Percentiles rank a stretch among this genome's conserved stretches.
phyloP scores from a whole-genome alignment of 2,797 vertebrate species.

The Gambelia wislizenii region DNA sequence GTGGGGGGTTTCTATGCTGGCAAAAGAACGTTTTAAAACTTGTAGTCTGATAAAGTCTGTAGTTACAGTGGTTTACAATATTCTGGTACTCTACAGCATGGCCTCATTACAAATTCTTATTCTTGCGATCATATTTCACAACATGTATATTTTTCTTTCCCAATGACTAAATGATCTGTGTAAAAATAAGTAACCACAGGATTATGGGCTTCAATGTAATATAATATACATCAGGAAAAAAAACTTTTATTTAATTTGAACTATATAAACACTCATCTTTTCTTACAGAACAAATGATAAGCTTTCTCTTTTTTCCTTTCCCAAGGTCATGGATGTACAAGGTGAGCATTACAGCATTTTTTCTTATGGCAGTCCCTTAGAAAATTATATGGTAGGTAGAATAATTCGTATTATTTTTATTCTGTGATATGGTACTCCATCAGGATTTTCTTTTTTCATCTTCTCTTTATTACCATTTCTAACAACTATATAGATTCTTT shows the following conservation, averaged over 20 bases:
- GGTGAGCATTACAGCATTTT: neutral
- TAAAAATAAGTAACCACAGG: constrained; percentile 20
- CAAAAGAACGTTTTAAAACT: no score
- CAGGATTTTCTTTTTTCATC: no score
- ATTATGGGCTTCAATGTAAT: neutral
- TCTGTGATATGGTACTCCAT: neutral
- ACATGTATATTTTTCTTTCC: neutral
- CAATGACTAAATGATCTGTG: neutral
- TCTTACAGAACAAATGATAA: neutral
- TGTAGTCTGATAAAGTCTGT: no score
- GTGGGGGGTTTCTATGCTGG: no score
- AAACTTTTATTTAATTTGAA: constrained; percentile 23
- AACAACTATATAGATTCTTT: neutral
- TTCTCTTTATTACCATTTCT: neutral
- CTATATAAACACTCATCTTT: neutral
- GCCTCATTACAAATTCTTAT: constrained; percentile 12
- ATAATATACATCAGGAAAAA: neutral
- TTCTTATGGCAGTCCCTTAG: neutral
- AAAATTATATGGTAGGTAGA: neutral
- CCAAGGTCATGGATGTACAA: neutral
- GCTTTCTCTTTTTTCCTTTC: neutral
- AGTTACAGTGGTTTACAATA: rapidly evolving
- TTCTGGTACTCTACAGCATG: neutral
- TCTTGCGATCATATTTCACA: constrained; percentile 23
- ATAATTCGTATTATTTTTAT: neutral